Evolutionary conservation across 2,888 invertebrate species (phyloP).

Genomic region (Cyclophora punctaria): DNA sequence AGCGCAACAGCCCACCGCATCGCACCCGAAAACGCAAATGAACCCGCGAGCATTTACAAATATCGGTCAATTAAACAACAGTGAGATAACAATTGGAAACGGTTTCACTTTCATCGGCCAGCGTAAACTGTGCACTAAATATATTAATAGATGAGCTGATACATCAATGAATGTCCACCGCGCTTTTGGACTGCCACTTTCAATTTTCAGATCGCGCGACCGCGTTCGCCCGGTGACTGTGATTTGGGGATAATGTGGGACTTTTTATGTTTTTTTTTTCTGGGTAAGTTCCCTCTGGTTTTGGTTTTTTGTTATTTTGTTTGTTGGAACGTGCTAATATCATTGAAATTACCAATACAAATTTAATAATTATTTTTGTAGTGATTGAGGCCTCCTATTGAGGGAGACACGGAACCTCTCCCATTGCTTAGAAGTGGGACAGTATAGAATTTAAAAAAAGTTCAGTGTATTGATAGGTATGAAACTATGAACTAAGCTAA

Average conservation of each 20-base stretch:
- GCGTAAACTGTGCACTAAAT: conserved; percentile 59
- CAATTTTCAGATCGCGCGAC: conserved; percentile 49
- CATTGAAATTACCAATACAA: no score
- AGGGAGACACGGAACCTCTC: no score
- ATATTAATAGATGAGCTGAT: conserved; percentile 68
- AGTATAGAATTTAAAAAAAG: no score
- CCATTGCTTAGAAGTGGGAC: no score
- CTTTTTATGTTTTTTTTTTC: background rate
- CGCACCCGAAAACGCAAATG: conserved; percentile 35
- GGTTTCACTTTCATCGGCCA: conserved; percentile 63
- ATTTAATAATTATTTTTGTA: no score
- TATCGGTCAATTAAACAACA: conserved; percentile 67
- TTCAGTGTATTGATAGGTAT: no score
- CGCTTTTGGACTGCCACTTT: conserved; percentile 58
- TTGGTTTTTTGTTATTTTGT: no score
- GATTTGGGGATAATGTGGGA: conserved; percentile 11
- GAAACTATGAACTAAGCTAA: no score
- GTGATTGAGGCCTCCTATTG: no score
- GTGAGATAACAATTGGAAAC: conserved; percentile 68
- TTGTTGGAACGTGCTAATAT: no score
- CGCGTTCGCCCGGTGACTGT: conserved; percentile 18
- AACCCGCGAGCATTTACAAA: conserved; percentile 56
- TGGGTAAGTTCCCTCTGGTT: no score
- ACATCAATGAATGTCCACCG: conserved; percentile 59
- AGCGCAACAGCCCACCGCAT: conserved; percentile 1